A percentile compares a stretch with the other conserved stretches of the same genome.
Evolutionary conservation across 1,140 invertebrate genomes (phyloP).

Genomic region (Choristoneura fumiferana): DNA sequence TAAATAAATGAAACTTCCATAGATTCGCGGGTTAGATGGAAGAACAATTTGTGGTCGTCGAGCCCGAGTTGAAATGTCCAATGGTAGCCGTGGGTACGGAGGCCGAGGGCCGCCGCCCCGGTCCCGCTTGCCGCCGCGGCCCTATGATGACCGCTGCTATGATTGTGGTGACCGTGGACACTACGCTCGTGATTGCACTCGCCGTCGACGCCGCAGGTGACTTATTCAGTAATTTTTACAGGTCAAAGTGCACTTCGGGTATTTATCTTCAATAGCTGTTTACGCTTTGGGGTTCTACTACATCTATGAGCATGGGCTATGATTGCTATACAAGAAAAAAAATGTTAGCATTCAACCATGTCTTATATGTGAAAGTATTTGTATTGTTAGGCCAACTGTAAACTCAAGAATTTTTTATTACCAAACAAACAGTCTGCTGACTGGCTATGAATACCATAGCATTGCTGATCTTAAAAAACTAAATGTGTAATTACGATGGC

Average conservation of each 20-base stretch:
- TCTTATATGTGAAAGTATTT: no score
- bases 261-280: constrained; percentile 42
- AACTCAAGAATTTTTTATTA: no score
- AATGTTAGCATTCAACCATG: no score
- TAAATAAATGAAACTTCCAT: not conserved
- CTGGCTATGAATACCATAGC: no score
- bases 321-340: no score
- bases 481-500: no score
- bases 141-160: constrained; percentile 90
- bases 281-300: no score
- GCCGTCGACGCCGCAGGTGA: constrained; percentile 81
- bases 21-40: constrained; percentile 82
- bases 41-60: constrained; percentile 92
- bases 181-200: constrained; percentile 92
- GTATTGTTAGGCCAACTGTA: no score
- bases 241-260: constrained; percentile 35
- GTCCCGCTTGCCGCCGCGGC: constrained; percentile 85
- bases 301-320: no score
- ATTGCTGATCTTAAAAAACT: no score
- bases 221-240: constrained; percentile 31
- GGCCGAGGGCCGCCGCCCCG: constrained; percentile 79
- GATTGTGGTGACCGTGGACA: constrained; percentile 95
- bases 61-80: constrained; percentile 95
- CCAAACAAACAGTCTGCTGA: no score
- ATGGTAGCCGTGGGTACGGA: constrained; percentile 86